These are phyloP conservation scores for Carcinoscorpius rotundicauda DNA, from an alignment of 1,140 invertebrate genomes.

Conservation along the genomic window DNA sequence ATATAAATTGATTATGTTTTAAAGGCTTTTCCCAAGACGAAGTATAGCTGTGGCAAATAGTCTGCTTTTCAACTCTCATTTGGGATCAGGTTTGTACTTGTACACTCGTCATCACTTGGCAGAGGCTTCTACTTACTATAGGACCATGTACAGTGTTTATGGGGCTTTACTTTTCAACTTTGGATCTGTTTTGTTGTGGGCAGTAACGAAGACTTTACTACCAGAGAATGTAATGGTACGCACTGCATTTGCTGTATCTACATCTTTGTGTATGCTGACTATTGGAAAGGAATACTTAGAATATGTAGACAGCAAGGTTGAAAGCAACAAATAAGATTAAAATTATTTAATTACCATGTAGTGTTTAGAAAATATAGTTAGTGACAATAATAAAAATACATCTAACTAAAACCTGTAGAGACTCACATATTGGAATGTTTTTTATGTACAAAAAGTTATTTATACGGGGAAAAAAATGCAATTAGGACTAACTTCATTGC, in stretches of 20 bases:
- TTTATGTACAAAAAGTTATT: too few relatives aligned
- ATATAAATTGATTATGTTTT: conserved; percentile 3
- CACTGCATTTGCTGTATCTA: conserved; percentile 45
- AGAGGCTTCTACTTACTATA: conserved; percentile 32
- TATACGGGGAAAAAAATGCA: too few relatives aligned
- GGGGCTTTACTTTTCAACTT: conserved; percentile 53
- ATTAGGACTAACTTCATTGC: too few relatives aligned
- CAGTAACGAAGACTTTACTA: conserved; percentile 49
- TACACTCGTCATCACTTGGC: conserved; percentile 46
- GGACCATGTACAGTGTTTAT: conserved; percentile 43
- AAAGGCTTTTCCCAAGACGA: conserved; percentile 32
- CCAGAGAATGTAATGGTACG: conserved; percentile 47
- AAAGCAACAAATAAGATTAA: neutral
- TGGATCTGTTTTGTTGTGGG: conserved; percentile 57
- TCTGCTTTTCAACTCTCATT: conserved; percentile 40
- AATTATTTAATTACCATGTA: neutral
- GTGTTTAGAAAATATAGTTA: too few relatives aligned
- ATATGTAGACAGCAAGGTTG: conserved; percentile 34
- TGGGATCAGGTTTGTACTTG: conserved; percentile 48
- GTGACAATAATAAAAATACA: too few relatives aligned
- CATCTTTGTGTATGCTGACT: conserved; percentile 44
- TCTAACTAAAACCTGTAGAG: too few relatives aligned
- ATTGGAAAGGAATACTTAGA: conserved; percentile 46
- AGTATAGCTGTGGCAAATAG: conserved; percentile 44
- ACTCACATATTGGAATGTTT: too few relatives aligned